Conservation (phyloP, 2,113 vertebrate species). For the Tragelaphus strepsiceros region DNA sequence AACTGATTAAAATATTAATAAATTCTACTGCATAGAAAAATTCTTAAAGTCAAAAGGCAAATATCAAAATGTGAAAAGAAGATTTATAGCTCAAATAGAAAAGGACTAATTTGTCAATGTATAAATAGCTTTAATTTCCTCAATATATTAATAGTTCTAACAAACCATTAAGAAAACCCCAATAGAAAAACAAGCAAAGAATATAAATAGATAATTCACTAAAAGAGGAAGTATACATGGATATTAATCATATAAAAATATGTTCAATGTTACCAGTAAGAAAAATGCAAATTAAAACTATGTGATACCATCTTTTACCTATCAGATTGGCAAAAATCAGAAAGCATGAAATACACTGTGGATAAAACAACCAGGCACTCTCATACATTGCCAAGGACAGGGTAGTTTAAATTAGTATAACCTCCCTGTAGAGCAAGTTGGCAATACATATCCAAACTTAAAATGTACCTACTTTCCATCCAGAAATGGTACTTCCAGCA, state of each 20-base stretch:
- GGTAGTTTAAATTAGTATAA: background rate
- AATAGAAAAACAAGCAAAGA: background rate
- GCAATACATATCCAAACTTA: background rate
- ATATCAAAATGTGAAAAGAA: conserved; percentile 21
- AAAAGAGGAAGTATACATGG: background rate
- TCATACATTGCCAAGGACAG: background rate
- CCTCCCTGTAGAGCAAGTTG: background rate
- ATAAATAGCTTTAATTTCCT: conserved; percentile 27
- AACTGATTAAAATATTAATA: background rate
- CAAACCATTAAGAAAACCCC: conserved; percentile 5
- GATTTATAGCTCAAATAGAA: background rate
- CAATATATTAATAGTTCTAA: conserved; percentile 27
- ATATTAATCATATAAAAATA: conserved; percentile 10
- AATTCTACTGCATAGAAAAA: background rate
- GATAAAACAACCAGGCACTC: background rate
- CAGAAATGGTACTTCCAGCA: background rate
- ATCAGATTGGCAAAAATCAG: conserved; percentile 28
- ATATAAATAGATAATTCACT: background rate
- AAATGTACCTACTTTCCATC: background rate
- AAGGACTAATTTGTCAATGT: background rate
- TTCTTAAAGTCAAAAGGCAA: conserved; percentile 19
- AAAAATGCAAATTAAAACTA: conserved; percentile 40
- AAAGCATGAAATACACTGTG: background rate
- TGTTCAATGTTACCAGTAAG: background rate
- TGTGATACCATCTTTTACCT: background rate